phyloP scores from a whole-genome alignment of 2,888 invertebrate genomes.

The Cyaniris semiargus region DNA sequence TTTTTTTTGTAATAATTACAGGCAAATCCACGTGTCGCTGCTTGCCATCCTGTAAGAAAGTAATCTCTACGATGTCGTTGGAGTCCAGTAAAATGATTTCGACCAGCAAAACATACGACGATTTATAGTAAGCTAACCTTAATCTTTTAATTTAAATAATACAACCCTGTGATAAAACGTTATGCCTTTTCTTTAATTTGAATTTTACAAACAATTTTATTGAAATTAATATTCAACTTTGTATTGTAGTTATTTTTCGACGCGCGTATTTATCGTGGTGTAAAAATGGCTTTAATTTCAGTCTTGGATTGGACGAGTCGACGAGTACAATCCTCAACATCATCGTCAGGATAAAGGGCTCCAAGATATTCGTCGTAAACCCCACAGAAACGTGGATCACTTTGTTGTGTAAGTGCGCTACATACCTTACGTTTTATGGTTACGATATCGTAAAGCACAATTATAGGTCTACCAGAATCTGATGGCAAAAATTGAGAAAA shows the following conservation, averaged over 20 bases:
- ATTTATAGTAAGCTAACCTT: slow-evolving; percentile 59
- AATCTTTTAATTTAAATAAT: background rate
- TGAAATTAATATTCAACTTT: too few species aligned
- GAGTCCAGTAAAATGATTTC: slow-evolving; percentile 51
- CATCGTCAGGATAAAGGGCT: slow-evolving; percentile 51
- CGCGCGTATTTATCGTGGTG: too few species aligned
- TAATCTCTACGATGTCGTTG: slow-evolving; percentile 49
- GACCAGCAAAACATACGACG: slow-evolving; percentile 51
- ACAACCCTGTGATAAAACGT: too few species aligned
- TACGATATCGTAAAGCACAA: too few species aligned
- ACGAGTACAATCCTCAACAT: slow-evolving; percentile 54
- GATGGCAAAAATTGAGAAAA: too few species aligned
- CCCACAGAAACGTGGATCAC: slow-evolving; percentile 71
- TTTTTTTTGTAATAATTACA: slow-evolving; percentile 47
- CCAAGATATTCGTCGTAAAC: slow-evolving; percentile 55
- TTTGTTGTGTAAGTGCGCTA: slow-evolving; percentile 58
- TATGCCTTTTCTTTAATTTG: too few species aligned
- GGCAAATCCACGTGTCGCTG: slow-evolving; percentile 56
- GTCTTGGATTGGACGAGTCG: slow-evolving; percentile 52
- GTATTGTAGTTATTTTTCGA: too few species aligned
- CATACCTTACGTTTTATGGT: background rate
- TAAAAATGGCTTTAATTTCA: slow-evolving; percentile 45
- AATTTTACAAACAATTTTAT: too few species aligned
- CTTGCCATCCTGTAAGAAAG: slow-evolving; percentile 56
- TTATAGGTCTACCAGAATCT: too few species aligned